These are phyloP conservation scores for Agrochola lota DNA, from an alignment of 2,888 invertebrate species.

Conservation along the genomic window DNA sequence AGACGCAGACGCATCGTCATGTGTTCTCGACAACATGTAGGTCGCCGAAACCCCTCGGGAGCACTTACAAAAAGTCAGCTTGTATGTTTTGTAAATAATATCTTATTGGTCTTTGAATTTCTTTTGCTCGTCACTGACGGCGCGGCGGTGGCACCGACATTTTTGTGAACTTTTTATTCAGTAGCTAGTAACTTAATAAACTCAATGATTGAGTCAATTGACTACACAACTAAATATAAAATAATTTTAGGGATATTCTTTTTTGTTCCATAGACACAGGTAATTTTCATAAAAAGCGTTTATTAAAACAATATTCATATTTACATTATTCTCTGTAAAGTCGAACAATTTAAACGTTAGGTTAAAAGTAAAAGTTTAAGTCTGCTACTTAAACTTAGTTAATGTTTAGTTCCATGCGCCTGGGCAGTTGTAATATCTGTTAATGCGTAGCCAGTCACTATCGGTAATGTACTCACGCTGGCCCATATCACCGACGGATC, in stretches of 20 bases:
- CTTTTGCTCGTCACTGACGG: slow-evolving; percentile 62
- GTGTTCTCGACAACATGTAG: slow-evolving; percentile 81
- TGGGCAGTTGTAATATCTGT: slow-evolving; percentile 87
- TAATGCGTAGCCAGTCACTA: slow-evolving; percentile 87
- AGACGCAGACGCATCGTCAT: slow-evolving; percentile 75
- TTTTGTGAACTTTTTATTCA: slow-evolving; percentile 65
- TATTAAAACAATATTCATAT: slow-evolving; percentile 24
- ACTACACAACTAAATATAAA: background rate
- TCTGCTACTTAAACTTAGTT: too few relatives aligned
- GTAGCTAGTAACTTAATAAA: slow-evolving; percentile 29
- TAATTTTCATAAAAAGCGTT: slow-evolving; percentile 25
- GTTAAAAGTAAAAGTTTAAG: background rate
- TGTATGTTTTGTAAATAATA: slow-evolving; percentile 88
- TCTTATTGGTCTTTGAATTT: slow-evolving; percentile 75
- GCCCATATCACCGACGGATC: slow-evolving; percentile 85
- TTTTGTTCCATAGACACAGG: background rate
- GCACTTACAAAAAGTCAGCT: slow-evolving; percentile 80
- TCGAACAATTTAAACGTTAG: background rate
- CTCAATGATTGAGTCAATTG: slow-evolving; percentile 1
- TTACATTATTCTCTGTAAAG: slow-evolving; percentile 5
- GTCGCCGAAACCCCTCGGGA: slow-evolving; percentile 84
- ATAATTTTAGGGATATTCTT: background rate
- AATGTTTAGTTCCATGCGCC: slow-evolving; percentile 80
- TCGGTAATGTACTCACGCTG: slow-evolving; percentile 87
- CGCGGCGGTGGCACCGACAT: slow-evolving; percentile 49